These are phyloP conservation scores for Camelus bactrianus DNA, from an alignment of 2,113 vertebrate genomes.

Conservation along the genomic window DNA sequence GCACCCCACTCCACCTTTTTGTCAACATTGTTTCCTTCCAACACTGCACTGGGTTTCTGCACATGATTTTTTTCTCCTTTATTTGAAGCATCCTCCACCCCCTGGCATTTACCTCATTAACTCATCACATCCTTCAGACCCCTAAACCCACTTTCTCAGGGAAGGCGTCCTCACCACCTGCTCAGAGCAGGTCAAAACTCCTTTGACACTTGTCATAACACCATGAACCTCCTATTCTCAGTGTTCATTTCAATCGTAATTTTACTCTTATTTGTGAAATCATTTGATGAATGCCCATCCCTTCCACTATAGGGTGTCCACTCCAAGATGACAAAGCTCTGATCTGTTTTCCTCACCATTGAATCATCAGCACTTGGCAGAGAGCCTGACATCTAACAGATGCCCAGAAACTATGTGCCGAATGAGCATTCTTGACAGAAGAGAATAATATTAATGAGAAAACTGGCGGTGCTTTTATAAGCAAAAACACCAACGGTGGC, in stretches of 20 bases:
- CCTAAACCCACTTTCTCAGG: background rate
- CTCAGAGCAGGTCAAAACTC: background rate
- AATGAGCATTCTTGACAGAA: slow-evolving; percentile 46
- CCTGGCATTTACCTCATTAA: background rate
- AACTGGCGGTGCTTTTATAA: background rate
- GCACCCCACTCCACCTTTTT: background rate
- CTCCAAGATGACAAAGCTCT: background rate
- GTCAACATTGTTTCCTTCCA: background rate
- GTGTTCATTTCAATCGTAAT: background rate
- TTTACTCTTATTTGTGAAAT: background rate
- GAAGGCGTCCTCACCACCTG: background rate
- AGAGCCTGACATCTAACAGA: background rate
- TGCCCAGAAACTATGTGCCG: background rate
- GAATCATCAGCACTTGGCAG: slow-evolving; percentile 12
- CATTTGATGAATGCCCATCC: background rate
- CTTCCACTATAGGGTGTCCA: background rate
- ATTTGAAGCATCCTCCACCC: background rate
- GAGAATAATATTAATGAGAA: background rate
- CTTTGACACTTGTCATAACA: background rate
- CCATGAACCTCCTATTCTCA: background rate
- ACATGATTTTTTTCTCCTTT: background rate
- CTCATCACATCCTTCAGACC: background rate
- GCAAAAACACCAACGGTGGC: background rate
- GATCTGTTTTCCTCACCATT: slow-evolving; percentile 4
- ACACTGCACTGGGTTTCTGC: background rate